These are phyloP conservation scores for Diabrotica undecimpunctata DNA, from an alignment of 1,140 invertebrate species.

Conservation along the genomic window DNA sequence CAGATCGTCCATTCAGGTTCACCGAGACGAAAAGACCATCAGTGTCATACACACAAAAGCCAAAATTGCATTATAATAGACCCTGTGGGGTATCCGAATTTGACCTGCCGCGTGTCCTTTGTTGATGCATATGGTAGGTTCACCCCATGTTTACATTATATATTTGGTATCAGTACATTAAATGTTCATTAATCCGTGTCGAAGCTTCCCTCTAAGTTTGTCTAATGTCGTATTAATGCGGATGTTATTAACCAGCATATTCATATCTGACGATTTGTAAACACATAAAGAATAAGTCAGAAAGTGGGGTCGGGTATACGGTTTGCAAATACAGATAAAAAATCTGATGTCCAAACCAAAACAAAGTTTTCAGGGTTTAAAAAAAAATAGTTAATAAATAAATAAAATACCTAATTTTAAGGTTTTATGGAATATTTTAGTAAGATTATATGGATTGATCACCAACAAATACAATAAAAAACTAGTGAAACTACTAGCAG, in stretches of 20 bases:
- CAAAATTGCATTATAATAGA: conserved; percentile 33
- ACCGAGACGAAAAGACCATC: conserved; percentile 31
- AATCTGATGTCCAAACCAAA: no score
- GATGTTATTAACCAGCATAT: conserved; percentile 18
- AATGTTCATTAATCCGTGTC: conserved; percentile 32
- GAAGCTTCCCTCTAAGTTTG: conserved; percentile 7
- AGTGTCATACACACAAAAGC: conserved; percentile 26
- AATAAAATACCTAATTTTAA: no score
- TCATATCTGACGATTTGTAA: background rate
- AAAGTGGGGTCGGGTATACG: no score
- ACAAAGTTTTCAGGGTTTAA: no score
- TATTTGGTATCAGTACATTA: conserved; percentile 34
- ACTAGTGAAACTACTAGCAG: no score
- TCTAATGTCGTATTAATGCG: conserved; percentile 26
- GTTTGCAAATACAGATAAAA: no score
- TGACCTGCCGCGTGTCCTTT: conserved; percentile 30
- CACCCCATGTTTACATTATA: conserved; percentile 36
- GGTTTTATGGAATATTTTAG: no score
- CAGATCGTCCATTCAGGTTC: conserved; percentile 14
- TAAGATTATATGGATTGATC: no score
- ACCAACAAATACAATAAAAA: no score
- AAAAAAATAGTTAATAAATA: no score
- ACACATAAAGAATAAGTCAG: background rate
- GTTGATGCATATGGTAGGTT: conserved; percentile 28
- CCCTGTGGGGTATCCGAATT: conserved; percentile 25